Base-by-base conservation (phyloP, 2,888 invertebrate species). In the Plagodis dolabraria region DNA sequence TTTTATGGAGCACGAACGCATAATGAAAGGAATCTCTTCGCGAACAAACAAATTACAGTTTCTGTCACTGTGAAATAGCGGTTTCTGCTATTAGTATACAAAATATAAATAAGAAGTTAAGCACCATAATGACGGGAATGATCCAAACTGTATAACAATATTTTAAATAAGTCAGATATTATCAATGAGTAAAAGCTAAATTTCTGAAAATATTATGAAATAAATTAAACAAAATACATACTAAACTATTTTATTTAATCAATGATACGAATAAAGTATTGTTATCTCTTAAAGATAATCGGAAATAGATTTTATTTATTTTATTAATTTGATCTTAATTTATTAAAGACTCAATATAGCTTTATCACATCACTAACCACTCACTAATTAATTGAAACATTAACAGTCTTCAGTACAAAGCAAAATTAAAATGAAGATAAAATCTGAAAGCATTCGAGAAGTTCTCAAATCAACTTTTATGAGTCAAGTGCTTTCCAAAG, bases 1-100 rank as follows among this genome's bases (percentile, higher is more conserved):
- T 89, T 90, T 91, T 89, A 91, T 89, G 83, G 81, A 81, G 81
- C 82, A 83, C 82, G 86, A 81, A 83, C 80, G 81, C 81, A 82
- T 89, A 90, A 90, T 89, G 89, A 87, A 86, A 86, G 85, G 80
- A 86, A 82, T 85, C 83, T 84, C 77, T 74, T 79, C 75, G 74
- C 72, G 80, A 77, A 83, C 83, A 85, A 86, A 89, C 84, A 87
- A 86, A 87, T 86, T 86, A 86, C 83, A 80, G 79, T 83, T 79
- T 81, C 76, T 80, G 78, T 77, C 77, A 74, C 68, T 71, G 69
- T 71, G 70, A 72, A 74, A 72, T 74, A 66, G 74, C 72, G 72
- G 65, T 69, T 70, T 12, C 42, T 48, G 38, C 52, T 53, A 50
- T 54, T 50, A 42, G 36, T 36, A 36, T 36, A 36, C 36, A 8